These are phyloP conservation scores for Desmodus rotundus DNA, from an alignment of 2,113 vertebrate species.

Conservation along the genomic window DNA sequence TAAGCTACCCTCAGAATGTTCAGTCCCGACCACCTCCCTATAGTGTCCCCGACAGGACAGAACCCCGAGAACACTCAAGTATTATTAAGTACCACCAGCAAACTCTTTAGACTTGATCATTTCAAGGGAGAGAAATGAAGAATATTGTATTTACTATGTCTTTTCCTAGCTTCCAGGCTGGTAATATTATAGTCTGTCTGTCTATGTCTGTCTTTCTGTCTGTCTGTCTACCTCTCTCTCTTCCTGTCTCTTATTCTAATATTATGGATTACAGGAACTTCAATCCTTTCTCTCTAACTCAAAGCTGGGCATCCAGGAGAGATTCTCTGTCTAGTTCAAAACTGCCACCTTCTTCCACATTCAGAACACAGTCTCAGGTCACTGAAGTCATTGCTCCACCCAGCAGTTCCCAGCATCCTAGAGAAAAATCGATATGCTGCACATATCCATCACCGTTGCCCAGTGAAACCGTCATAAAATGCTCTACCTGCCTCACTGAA, in stretches of 20 bases:
- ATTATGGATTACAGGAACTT: not conserved
- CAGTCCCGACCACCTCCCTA: not conserved
- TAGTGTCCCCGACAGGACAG: not conserved
- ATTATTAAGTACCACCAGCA: not conserved
- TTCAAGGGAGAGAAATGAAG: not conserved
- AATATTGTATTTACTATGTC: not conserved
- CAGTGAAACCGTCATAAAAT: not conserved
- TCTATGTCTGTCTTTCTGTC: not conserved
- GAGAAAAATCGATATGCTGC: not conserved
- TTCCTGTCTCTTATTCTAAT: not conserved
- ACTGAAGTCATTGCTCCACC: not conserved
- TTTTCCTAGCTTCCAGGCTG: not conserved
- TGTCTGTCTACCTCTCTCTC: not conserved
- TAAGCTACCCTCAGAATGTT: not conserved
- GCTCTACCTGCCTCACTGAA: conserved; percentile 1
- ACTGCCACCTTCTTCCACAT: not conserved
- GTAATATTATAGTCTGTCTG: not conserved
- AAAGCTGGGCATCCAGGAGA: not conserved
- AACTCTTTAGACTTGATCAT: not conserved
- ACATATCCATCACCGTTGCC: not conserved
- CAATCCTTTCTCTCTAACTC: not conserved
- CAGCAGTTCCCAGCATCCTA: not conserved
- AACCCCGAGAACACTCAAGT: not conserved
- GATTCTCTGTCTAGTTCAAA: not conserved
- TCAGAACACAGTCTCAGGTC: not conserved